Evolutionary conservation across 2,113 vertebrate genomes (phyloP).

Genomic region (Hippocampus barbouri): DNA sequence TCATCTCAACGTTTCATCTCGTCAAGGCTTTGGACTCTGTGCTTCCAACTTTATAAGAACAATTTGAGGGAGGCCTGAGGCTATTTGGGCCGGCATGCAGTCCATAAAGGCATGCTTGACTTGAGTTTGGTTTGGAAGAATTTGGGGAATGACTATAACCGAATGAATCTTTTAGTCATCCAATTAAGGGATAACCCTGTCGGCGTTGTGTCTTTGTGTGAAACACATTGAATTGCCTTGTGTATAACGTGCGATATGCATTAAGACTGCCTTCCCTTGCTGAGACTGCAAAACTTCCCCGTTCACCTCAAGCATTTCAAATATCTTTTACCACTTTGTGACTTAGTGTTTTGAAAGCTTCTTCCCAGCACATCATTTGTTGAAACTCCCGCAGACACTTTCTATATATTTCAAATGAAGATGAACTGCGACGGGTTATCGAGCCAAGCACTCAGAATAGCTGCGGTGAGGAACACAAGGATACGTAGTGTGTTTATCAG

Average conservation of each 20-base stretch:
- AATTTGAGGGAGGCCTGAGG: background rate
- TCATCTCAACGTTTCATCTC: background rate
- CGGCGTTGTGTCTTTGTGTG: no score
- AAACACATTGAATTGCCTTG: no score
- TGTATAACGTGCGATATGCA: no score
- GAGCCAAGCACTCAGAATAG: constrained; percentile 33
- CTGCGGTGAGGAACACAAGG: constrained; percentile 14
- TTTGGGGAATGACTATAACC: no score
- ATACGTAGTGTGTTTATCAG: constrained; percentile 36
- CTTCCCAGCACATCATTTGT: constrained; percentile 51
- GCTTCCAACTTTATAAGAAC: background rate
- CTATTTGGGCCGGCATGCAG: background rate
- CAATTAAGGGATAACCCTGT: no score
- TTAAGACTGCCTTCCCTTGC: no score
- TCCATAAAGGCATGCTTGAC: background rate
- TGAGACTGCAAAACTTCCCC: background rate
- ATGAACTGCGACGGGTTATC: constrained; percentile 21
- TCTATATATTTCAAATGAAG: constrained; percentile 42
- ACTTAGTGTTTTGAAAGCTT: constrained; percentile 12
- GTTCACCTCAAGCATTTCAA: background rate
- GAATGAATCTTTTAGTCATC: no score
- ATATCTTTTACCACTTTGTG: background rate
- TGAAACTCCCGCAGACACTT: constrained; percentile 45
- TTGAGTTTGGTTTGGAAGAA: background rate
- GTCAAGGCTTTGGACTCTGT: background rate